Conservation (phyloP, 2,888 invertebrate species). For the Vesta saturnalis region DNA sequence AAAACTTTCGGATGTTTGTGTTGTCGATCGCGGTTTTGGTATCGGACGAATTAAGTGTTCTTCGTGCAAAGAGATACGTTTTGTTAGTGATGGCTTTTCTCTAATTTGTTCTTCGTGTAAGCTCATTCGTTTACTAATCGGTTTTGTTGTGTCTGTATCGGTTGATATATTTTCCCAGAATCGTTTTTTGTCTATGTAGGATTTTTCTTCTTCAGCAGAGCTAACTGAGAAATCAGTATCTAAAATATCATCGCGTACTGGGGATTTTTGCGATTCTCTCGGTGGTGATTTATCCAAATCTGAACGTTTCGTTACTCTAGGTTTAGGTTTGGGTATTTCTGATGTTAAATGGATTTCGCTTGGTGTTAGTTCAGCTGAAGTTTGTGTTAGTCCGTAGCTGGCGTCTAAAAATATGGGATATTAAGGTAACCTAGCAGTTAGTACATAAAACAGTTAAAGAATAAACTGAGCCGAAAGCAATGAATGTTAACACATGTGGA, state of each 20-base stretch:
- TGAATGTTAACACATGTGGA: conserved; percentile 47
- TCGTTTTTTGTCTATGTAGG: conserved; percentile 63
- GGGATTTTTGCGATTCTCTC: conserved; percentile 39
- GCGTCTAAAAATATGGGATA: conserved; percentile 62
- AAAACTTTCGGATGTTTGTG: conserved; percentile 51
- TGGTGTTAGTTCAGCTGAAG: conserved; percentile 48
- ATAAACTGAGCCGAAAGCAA: conserved; percentile 34
- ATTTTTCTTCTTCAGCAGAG: conserved; percentile 51
- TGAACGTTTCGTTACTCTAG: conserved; percentile 51
- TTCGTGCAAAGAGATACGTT: conserved; percentile 55
- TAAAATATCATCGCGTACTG: conserved; percentile 35
- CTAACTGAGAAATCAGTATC: conserved; percentile 27
- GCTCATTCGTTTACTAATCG: conserved; percentile 53
- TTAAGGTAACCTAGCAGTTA: conserved; percentile 60
- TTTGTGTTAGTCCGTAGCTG: conserved; percentile 58
- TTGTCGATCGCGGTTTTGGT: conserved; percentile 60
- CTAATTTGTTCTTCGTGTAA: conserved; percentile 49
- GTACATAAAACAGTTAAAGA: conserved; percentile 40
- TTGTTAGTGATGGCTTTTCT: conserved; percentile 51
- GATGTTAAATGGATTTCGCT: conserved; percentile 53
- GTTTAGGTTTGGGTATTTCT: conserved; percentile 52
- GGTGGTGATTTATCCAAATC: conserved; percentile 33
- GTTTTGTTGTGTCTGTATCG: conserved; percentile 46
- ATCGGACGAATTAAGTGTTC: conserved; percentile 51
- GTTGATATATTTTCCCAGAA: conserved; percentile 65